These are phyloP conservation scores for Isaurus tuberculatus DNA, from an alignment of 92 coral and sea anemone species.

Conservation along the genomic window DNA sequence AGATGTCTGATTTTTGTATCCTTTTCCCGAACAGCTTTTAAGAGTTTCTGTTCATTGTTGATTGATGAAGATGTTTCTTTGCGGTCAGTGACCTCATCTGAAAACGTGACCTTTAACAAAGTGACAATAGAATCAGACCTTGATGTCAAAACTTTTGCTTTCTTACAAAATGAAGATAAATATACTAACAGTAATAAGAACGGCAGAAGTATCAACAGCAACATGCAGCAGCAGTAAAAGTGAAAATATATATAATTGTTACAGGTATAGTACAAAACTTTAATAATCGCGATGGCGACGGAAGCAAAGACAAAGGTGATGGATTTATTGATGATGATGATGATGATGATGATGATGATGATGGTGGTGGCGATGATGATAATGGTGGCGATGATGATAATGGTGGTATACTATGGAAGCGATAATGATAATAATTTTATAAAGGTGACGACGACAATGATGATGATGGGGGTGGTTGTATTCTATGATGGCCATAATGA, in stretches of 20 bases:
- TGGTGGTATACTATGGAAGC: neutral
- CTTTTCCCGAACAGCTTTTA: slow-evolving; percentile 66
- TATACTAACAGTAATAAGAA: neutral
- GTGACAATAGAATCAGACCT: neutral
- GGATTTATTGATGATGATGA: no score
- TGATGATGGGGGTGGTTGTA: neutral
- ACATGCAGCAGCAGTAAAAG: neutral
- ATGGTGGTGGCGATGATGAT: no score
- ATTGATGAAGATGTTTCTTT: slow-evolving; percentile 2
- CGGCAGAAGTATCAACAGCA: neutral
- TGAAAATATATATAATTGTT: no score
- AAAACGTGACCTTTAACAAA: slow-evolving; percentile 63
- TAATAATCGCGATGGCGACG: no score
- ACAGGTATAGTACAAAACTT: no score
- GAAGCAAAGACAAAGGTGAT: no score
- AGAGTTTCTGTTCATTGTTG: slow-evolving; percentile 55
- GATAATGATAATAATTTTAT: neutral
- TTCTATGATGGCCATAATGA: neutral
- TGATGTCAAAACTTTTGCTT: neutral
- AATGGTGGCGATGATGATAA: no score
- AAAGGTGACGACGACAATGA: neutral
- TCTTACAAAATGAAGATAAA: neutral
- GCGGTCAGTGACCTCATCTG: slow-evolving; percentile 57
- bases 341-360: no score
- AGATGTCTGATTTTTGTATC: slow-evolving; percentile 77